Percentiles rank a stretch among this genome's conserved stretches.
phyloP scores from a whole-genome alignment of 2,888 invertebrate genomes.

The Argyresthia albistria region DNA sequence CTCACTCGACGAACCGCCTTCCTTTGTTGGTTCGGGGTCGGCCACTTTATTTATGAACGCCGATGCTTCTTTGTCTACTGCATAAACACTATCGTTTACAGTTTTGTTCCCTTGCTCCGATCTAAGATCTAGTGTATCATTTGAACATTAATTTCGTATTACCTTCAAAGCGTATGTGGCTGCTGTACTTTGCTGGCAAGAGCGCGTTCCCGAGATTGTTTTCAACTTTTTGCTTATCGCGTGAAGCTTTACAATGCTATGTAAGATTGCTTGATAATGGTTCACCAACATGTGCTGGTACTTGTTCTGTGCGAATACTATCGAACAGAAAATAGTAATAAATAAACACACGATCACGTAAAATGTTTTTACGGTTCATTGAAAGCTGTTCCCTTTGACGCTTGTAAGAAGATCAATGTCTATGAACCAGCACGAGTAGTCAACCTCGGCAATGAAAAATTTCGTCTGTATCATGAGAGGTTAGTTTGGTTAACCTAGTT shows the following conservation, averaged over 20 bases:
- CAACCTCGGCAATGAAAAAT: background rate
- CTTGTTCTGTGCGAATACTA: too few relatives aligned
- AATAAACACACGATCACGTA: background rate
- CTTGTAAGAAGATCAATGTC: too few relatives aligned
- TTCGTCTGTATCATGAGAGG: background rate
- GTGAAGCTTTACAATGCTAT: slow-evolving; percentile 18
- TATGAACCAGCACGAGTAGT: background rate
- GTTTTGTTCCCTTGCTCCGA: background rate
- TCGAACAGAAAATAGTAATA: background rate
- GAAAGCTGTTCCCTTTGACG: background rate
- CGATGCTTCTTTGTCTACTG: background rate
- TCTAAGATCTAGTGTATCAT: background rate
- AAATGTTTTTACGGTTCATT: background rate
- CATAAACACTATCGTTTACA: background rate
- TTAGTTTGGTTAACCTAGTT: slow-evolving; percentile 37
- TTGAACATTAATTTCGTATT: background rate
- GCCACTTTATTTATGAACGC: background rate
- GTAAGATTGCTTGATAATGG: slow-evolving; percentile 20
- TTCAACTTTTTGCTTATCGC: slow-evolving; percentile 30
- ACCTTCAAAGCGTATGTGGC: background rate
- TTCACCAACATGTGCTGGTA: too few relatives aligned
- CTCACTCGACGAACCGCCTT: slow-evolving; percentile 10
- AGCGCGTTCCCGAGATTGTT: slow-evolving; percentile 22
- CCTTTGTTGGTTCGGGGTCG: slow-evolving; percentile 9
- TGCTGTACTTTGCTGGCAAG: slow-evolving; percentile 17